A percentile compares a stretch with the other conserved stretches of the same genome.
These are phyloP conservation scores for Lycophotia porphyrea DNA, from an alignment of 2,888 invertebrate genomes.

Conservation along the genomic window DNA sequence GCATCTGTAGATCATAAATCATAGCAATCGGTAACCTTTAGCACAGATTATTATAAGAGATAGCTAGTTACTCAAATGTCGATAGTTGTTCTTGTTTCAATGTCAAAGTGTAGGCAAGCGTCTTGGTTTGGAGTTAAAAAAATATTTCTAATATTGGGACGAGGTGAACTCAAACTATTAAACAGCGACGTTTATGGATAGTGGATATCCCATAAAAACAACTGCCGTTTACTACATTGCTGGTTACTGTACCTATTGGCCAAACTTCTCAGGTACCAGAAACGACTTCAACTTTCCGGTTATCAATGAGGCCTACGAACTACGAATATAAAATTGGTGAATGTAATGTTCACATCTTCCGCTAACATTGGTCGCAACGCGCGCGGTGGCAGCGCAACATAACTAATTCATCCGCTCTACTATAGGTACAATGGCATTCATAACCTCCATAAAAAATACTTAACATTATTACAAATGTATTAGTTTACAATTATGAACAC, in stretches of 20 bases:
- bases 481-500: slow-evolving; percentile 16
- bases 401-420: slow-evolving; percentile 33
- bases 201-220: slow-evolving; percentile 16
- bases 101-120: slow-evolving; percentile 30
- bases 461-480: slow-evolving; percentile 26
- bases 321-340: slow-evolving; percentile 33
- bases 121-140: background rate
- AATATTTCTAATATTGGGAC: slow-evolving; percentile 26
- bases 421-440: slow-evolving; percentile 21
- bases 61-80: slow-evolving; percentile 21
- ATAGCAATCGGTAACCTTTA: slow-evolving; percentile 23
- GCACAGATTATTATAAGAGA: slow-evolving; percentile 8
- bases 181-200: background rate
- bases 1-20: slow-evolving; percentile 74
- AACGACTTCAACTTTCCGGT: slow-evolving; percentile 24
- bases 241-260: slow-evolving; percentile 1
- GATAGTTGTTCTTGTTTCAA: slow-evolving; percentile 35
- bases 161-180: slow-evolving; percentile 22
- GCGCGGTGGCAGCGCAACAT: slow-evolving; percentile 16
- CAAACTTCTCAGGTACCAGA: slow-evolving; percentile 23
- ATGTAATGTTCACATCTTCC: slow-evolving; percentile 34
- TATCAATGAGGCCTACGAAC: slow-evolving; percentile 23
- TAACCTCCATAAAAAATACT: slow-evolving; percentile 38
- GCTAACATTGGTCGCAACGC: slow-evolving; percentile 41
- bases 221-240: slow-evolving; percentile 11